Evolutionary conservation across 1,140 invertebrate species (phyloP), one percentile per base, ranked within the genome.

Genomic region (Micrasema longulum): DNA sequence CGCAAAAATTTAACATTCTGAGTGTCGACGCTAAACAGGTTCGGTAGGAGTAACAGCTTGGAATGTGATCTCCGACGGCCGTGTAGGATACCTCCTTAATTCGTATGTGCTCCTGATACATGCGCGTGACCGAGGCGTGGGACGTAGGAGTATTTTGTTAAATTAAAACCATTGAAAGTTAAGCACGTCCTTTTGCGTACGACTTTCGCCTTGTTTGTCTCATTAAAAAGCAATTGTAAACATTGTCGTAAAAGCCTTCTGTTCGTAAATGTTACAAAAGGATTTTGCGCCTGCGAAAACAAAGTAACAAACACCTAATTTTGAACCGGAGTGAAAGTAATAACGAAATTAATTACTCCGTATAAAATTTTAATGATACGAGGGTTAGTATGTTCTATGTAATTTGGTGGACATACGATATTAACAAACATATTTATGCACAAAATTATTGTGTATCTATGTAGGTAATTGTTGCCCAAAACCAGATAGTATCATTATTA

Each of bases 141-240:
- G 71, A 52, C 38, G 71, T 66, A 68, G 3, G 26, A 31, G 26
- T 31, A 31, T 31, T 68, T 73, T 53, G 71, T 68, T 63, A 68
- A 73, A 73, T 73, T 73, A 73, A 73, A 68, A 23, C 71, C 65
- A 73, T 73, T 73, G 41, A 73, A 73, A 73, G 71, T 68, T 73
- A 31, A 72, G 55, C 63, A 72, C 36, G 63, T 31, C 62, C 62
- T 57, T 60, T 60, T 60, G 35, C 55, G 67, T 35, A 69, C 53
- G 45, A 50, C 20, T 64, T 26, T 47, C 53, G 67, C 67, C 60
- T 69, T 69, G 67, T 69, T 69, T 43, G 55, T 69, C 67, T 69
- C 67, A 69, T 69, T 69, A 69, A 69, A 69, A 69, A 69, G 67
- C 67, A 69, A 69, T 69, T 69, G 67, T 69, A 62, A 55, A 60